Base-by-base conservation (phyloP, 1,140 invertebrate genomes). In the Pachyrhynchus sulphureomaculatus region DNA sequence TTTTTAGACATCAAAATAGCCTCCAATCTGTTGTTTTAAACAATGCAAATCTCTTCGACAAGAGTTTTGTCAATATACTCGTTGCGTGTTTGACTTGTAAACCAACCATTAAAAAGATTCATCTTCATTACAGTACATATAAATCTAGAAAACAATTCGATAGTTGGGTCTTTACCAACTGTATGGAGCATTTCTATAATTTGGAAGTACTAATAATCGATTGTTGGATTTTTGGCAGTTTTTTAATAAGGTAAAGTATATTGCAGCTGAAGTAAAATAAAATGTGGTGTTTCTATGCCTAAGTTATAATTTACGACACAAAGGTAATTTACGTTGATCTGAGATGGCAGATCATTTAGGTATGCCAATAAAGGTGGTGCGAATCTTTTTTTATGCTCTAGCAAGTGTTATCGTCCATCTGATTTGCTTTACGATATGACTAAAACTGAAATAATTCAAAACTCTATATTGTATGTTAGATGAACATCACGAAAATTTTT, bases 11-110 rank as follows among this genome's bases (percentile, higher is more conserved):
- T 8, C 63, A 65, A 65, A n/a, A 20, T 29, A 34, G 21, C 24
- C 36, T 65, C 12, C 37, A 52, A 39, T 54, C 17, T 3, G 12
- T 65, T 13, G 39, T 39, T 13, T 45, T 65, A 20, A 34, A 36
- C 17, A 65, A 61, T n/a, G 53, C 59, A n/a, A 65, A 56, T 26
- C 20, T 65, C 10, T 26, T 62, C 24, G 52, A 55, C 15, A 55
- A 42, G 18, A 62, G 51, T 29, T 65, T 49, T 34, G 24, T 29
- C 12, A 61, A 62, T 17, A 36, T 65, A 17, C 24, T 65, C 2
- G 33, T 52, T 6, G 15, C 36, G 4, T 65, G 52, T 51, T n/a
- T 56, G 36, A 32, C 37, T n/a, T 62, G 58, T 1, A 61, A 44
- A 62, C 9, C 20, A 10, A 36, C 52, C 3, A 37, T 65, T 4